A percentile compares a stretch with the other conserved stretches of the same genome.
phyloP scores from a whole-genome alignment of 2,888 invertebrate genomes.

The Peribatodes rhomboidaria region DNA sequence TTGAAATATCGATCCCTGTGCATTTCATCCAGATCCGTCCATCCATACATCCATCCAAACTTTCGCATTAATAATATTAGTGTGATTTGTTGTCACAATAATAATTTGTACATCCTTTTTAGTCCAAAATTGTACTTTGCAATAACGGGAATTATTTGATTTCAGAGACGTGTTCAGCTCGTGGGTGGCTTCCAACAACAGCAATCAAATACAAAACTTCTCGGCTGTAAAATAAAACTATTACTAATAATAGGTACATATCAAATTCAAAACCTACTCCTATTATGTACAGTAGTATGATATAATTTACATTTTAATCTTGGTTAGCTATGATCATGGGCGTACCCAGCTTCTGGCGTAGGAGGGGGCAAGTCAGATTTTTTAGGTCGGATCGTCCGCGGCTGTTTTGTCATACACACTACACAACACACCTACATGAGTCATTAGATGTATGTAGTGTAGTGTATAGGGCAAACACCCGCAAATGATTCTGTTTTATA shows the following conservation, averaged over 20 bases:
- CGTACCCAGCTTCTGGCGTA: too few species aligned
- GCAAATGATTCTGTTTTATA: too few species aligned
- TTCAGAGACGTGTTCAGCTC: slow-evolving; percentile 96
- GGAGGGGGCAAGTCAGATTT: too few species aligned
- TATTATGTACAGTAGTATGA: slow-evolving; percentile 41
- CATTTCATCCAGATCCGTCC: too few species aligned
- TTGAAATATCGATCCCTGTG: too few species aligned
- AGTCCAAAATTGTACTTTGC: not conserved
- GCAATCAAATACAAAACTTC: slow-evolving; percentile 92
- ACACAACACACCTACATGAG: too few species aligned
- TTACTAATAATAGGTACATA: slow-evolving; percentile 60
- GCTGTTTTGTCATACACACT: too few species aligned
- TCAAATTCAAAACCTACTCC: slow-evolving; percentile 61
- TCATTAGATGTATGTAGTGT: too few species aligned
- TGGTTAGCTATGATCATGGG: slow-evolving; percentile 24
- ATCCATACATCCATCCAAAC: too few species aligned
- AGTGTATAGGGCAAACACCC: too few species aligned
- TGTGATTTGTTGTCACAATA: not conserved
- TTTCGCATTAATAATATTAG: too few species aligned
- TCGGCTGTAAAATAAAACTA: slow-evolving; percentile 92
- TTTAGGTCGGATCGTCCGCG: too few species aligned
- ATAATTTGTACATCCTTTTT: not conserved
- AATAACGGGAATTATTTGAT: slow-evolving; percentile 50
- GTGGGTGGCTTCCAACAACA: slow-evolving; percentile 95
- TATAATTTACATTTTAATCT: slow-evolving; percentile 33